Base-by-base conservation (phyloP, 2,113 vertebrate genomes). In the Gallinago jamesoni region DNA sequence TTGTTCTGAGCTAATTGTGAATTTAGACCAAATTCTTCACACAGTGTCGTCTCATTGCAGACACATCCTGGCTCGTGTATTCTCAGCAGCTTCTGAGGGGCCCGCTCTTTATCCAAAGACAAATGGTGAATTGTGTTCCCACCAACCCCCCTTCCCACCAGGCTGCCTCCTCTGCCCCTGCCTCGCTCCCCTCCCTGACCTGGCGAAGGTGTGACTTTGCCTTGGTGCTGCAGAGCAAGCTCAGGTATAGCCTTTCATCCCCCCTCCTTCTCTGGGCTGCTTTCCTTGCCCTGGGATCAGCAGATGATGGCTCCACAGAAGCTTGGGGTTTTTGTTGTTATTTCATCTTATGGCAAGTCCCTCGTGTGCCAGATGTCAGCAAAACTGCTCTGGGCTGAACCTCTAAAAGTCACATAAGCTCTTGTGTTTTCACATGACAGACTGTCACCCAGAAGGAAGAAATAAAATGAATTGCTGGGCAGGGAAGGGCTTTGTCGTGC, bases 331-430 rank as follows among this genome's bases (percentile, higher is more conserved):
- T 47, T 95, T 83, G 53, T 77, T 78, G 75, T 83, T 91, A 80
- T 75, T 78, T 24, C 64, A 43, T 77, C 60, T 85, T 37, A 82
- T 13, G 72, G 92, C 83, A 86, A 84, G 72, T 86, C 48, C 72
- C 76, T 80, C 9, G 9, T 74, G 59, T 70, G 48, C 87, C 94
- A 95, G 89, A 90, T 88, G 93, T 84, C 93, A 91, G 72, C 68
- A 94, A 89, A 94, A 90, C 87, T 81, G 93, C 87, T 91, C 63
- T 91, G 89, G 88, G 92, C 72, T 86, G 78, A 95, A 85, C 63
- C 76, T 93, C 63, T 83, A 92, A 92, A 97, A 90, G 94, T 95
- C 91, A 81, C 31, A 7, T 52, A 67, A 86, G 60, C 86, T 93
- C 64, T 91, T 75, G 64, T 90, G 83, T 89, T 95, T 97, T 89